Base-by-base conservation (phyloP, 2,797 vertebrate genomes). In the Phrynocephalus forsythii region DNA sequence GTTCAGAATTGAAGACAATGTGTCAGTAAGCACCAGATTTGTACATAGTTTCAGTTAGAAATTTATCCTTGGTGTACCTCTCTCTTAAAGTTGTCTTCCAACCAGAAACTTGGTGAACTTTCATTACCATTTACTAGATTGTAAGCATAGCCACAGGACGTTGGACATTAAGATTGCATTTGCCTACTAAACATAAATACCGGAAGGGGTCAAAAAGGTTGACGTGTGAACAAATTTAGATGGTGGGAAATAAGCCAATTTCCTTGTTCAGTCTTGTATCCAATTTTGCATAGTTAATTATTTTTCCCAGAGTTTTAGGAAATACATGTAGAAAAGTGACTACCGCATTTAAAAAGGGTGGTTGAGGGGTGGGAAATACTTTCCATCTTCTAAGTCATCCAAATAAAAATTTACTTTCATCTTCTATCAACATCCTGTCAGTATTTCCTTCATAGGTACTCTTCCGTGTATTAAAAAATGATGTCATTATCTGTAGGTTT, bases 351-450 rank as follows among this genome's bases (percentile, higher is more conserved):
- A 84, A 90, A 88, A 89, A 82, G 89, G 80, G 67, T 87, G 90
- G 87, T 88, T 90, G 52, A 87, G 88, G 87, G 88, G 91, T 86
- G 86, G 24, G 88, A 84, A 91, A 60, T 5, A 28, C 90, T 92
- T 96, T 96, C 92, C 71, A 71, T 18, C 18, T 85, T 48, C 38
- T 81, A 52, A 75, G 92, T 91, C 89, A 30, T 60, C 68, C 10
- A 88, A 94, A 97, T 96, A 95, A 94, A 83, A 94, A 95, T 92
- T 97, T 96, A 97, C 95, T 96, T 96, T 91, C 90, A 89, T 95
- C 80, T 94, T 93, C 96, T 96, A 97, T 96, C 98, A 98, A 97
- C 97, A 94, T 96, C 95, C 97, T 98, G 97, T 96, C 96, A 97
- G 94, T 94, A 85, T 96, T 94, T 93, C 96, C 95, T 95, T 93